Evolutionary conservation across 2,113 vertebrate species (phyloP).

Genomic region (Gobio gobio): DNA sequence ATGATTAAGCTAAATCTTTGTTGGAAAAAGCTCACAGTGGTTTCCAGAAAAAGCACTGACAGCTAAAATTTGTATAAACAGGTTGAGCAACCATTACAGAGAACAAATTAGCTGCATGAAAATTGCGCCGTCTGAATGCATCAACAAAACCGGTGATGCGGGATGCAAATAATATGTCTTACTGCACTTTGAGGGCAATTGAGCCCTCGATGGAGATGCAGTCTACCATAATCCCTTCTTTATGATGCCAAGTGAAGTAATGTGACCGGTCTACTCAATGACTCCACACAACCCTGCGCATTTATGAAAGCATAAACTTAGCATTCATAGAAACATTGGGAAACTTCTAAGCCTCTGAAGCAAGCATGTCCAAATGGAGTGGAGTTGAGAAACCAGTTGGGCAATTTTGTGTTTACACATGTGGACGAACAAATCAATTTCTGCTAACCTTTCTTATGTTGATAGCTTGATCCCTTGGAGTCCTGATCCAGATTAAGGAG

Average conservation of each 20-base stretch:
- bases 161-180: background rate
- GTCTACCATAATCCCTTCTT: slow-evolving; percentile 56
- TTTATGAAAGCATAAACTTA: slow-evolving; percentile 65
- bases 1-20: slow-evolving; percentile 28
- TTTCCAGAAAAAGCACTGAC: slow-evolving; percentile 46
- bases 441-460: slow-evolving; percentile 15
- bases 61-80: slow-evolving; percentile 49
- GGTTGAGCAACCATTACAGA: slow-evolving; percentile 41
- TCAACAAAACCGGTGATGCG: background rate
- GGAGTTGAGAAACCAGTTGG: slow-evolving; percentile 56
- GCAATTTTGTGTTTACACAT: slow-evolving; percentile 52
- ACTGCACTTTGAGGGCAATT: slow-evolving; percentile 31
- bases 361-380: slow-evolving; percentile 41
- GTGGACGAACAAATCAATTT: slow-evolving; percentile 43
- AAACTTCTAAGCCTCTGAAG: slow-evolving; percentile 46
- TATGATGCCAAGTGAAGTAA: slow-evolving; percentile 61
- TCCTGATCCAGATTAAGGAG: slow-evolving; percentile 37
- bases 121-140: slow-evolving; percentile 49
- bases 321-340: slow-evolving; percentile 62
- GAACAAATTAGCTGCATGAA: slow-evolving; percentile 43
- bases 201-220: slow-evolving; percentile 20
- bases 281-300: slow-evolving; percentile 44
- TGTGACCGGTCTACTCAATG: slow-evolving; percentile 36
- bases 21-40: slow-evolving; percentile 30
- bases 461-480: slow-evolving; percentile 10